Evolutionary conservation across 2,113 vertebrate genomes (phyloP).

Genomic region (Oncorhynchus keta): DNA sequence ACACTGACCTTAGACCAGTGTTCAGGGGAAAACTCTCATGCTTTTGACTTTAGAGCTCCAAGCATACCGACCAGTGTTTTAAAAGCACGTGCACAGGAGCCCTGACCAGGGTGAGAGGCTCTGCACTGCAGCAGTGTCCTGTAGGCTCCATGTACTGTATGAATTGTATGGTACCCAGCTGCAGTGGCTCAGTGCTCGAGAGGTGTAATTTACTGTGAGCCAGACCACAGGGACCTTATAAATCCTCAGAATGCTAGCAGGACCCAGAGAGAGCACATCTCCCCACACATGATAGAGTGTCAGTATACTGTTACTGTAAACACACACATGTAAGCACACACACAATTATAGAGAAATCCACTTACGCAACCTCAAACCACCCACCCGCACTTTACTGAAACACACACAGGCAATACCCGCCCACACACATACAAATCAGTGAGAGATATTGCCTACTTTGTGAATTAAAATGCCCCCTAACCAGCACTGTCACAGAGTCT

Average conservation of each 20-base stretch:
- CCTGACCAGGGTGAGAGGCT: background rate
- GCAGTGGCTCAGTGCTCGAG: background rate
- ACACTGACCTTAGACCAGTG: background rate
- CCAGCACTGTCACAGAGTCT: conserved; percentile 17
- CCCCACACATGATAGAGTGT: background rate
- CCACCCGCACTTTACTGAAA: conserved; percentile 3
- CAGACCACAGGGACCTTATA: background rate
- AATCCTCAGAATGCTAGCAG: conserved; percentile 29
- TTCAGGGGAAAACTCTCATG: background rate
- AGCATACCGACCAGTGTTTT: background rate
- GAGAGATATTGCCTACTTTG: conserved; percentile 4
- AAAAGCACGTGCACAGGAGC: background rate
- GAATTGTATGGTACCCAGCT: background rate
- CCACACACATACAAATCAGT: conserved; percentile 19
- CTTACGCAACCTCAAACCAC: background rate
- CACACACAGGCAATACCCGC: background rate
- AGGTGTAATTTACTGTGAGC: background rate
- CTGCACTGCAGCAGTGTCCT: conserved; percentile 8
- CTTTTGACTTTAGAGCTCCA: background rate
- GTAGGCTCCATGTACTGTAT: background rate
- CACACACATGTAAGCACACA: conserved; percentile 9
- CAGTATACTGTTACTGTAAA: background rate
- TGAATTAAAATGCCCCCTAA: conserved; percentile 14
- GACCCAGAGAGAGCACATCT: background rate
- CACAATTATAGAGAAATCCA: conserved; percentile 3